Conservation (phyloP, 2,797 vertebrate genomes). For the Ctenosaura bakeri region DNA sequence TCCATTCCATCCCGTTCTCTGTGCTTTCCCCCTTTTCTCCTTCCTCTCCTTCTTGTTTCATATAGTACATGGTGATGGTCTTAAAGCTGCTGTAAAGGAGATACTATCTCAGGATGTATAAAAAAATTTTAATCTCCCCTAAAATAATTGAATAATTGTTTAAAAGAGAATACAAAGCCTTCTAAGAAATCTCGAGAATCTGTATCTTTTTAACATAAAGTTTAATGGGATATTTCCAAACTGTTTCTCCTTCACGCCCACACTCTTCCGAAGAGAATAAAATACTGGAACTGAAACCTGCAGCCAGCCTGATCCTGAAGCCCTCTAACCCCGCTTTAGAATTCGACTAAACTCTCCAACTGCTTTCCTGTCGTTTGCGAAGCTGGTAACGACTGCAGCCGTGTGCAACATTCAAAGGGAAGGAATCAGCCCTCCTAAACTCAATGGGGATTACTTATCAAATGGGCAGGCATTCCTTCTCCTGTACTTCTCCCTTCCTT, state of each 20-base stretch:
- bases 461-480: neutral
- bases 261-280: neutral
- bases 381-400: neutral
- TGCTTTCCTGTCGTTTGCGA: no score
- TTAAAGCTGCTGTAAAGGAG: no score
- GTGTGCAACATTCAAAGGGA: neutral
- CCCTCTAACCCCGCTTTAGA: no score
- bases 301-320: neutral
- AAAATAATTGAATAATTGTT: no score
- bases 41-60: neutral
- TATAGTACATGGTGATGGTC: no score
- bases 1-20: neutral
- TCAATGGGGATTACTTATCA: neutral
- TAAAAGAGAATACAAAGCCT: no score
- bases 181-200: no score
- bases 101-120: no score
- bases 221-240: neutral
- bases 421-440: neutral
- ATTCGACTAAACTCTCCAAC: neutral
- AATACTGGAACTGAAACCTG: neutral
- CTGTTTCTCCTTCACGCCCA: neutral
- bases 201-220: no score
- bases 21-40: neutral
- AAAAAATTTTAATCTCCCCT: no score
- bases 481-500: no score